These are phyloP conservation scores for Dendrolimus pini DNA, from an alignment of 2,888 invertebrate genomes.

Conservation along the genomic window DNA sequence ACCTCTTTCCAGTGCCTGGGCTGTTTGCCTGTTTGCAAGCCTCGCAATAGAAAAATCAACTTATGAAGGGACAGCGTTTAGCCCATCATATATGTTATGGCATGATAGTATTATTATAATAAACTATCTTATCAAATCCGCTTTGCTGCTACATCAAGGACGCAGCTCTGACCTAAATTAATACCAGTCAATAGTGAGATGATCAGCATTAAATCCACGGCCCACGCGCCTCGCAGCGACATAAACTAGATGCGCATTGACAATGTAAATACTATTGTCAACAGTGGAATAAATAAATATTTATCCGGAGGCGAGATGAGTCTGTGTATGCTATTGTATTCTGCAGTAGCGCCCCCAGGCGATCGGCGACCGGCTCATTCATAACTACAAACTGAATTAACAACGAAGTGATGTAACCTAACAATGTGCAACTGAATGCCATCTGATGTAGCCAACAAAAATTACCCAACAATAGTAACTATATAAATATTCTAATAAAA, in stretches of 20 bases:
- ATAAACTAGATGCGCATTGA: conserved; percentile 46
- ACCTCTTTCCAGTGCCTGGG: too few species aligned
- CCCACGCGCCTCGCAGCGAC: conserved; percentile 55
- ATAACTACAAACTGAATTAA: conserved; percentile 37
- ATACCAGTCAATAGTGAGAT: conserved; percentile 37
- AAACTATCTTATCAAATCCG: background rate
- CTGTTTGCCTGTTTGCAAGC: too few species aligned
- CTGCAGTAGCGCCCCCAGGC: conserved; percentile 15
- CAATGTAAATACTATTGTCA: conserved; percentile 73
- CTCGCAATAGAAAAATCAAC: too few species aligned
- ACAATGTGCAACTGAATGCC: conserved; percentile 13
- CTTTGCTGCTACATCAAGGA: conserved; percentile 1
- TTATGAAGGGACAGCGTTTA: too few species aligned
- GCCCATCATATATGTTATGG: too few species aligned
- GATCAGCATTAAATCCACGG: conserved; percentile 51
- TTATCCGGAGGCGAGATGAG: conserved; percentile 66
- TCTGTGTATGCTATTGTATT: conserved; percentile 47
- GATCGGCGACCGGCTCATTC: conserved; percentile 40
- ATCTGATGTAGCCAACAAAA: background rate
- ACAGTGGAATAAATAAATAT: conserved; percentile 71
- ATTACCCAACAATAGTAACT: conserved; percentile 4
- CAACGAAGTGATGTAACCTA: conserved; percentile 38
- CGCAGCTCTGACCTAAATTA: conserved; percentile 52
- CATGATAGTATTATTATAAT: too few species aligned
- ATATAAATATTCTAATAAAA: too few species aligned